Evolutionary conservation across 1,140 invertebrate genomes (phyloP), one percentile per base, ranked within the genome.

Genomic region (Bombus soroeensis): DNA sequence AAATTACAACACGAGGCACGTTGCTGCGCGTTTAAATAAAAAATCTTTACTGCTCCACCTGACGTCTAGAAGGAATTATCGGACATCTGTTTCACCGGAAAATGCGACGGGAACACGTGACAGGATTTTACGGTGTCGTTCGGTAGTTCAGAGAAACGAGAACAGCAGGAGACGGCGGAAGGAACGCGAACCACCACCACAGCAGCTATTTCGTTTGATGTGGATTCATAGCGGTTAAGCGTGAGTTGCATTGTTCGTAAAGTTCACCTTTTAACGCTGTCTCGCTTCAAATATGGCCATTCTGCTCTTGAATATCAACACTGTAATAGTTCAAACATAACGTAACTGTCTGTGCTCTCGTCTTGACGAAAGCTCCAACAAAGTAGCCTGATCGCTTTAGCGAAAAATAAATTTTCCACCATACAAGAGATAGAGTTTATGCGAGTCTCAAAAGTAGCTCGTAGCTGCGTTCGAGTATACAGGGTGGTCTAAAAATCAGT

Each of bases 141-240:
- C n/a, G 39, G 22, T 9, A 18, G 25, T 53, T 47, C 10, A 34
- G 8, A 53, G 22, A 37, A 39, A 75, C 43, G 28, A 15, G 71
- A 74, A 43, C 43, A 72, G 71, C 12, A n/a, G 34, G 34, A n/a
- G n/a, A 25, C 64, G 4, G 12, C 25, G 41, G 3, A n/a, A 68
- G 77, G 28, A n/a, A 79, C 39, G 86, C 57, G 25, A 85, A 70
- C 64, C 34, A 73, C 87, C 68, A 57, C 86, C n/a, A 25, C 22
- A 74, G 68, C 64, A 78, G 64, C 75, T 76, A 86, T 87, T 91
- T 81, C 79, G 83, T 88, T 72, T 92, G 91, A 92, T 90, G 90
- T 80, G 90, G 90, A 92, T 92, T 90, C 91, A 92, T 90, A 89
- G 90, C 76, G 82, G 91, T 90, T 90, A 92, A 86, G 74, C 91